Evolutionary conservation across 1,140 invertebrate genomes (phyloP), one percentile per base, ranked within the genome.

Genomic region (Penaeus chinensis): DNA sequence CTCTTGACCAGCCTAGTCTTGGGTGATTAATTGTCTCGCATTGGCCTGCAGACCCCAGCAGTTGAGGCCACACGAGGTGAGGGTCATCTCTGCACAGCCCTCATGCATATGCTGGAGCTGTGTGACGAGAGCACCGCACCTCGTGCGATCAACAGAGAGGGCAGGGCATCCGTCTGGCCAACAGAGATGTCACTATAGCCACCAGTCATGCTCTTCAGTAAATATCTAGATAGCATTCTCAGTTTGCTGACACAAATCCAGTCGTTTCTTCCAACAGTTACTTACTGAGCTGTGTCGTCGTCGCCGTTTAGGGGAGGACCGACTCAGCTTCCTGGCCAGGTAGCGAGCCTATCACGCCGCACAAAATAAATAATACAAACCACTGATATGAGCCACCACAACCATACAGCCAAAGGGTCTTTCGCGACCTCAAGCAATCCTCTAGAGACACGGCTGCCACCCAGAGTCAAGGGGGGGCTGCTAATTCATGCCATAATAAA

Each of bases 311-410:
- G 79, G 83, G 85, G 81, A 78, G 84, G 90, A 82, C 86, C 85
- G 87, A 81, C 82, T 85, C 82, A 87, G 84, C 84, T 88, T 93
- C 92, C 91, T 94, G 92, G 90, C 93, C 91, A 89, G 93, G 92
- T 91, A 93, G 91, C 89, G 92, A 91, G 91, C 92, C 93, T 77
- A 83, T 92, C 93, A 19, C 93, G 93, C 90, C 93, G 93, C 54
- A 93, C 92, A 86, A 87, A 77, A 85, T 84, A 47, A 82, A 86
- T 69, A 69, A 85, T 80, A 85, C 87, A 65, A 54, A 83, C 86
- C 37, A 82, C 71, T 85, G 71, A 82, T 83, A 82, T 79, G 74
- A 62, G 88, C 61, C 60, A 79, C 60, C 78, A 76, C 27, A 60
- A 77, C 82, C 61, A 90, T 79, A 60, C 22, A 20, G 37, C 37